Base-by-base conservation (phyloP, 2,888 invertebrate species). In the Tenthredo distinguenda region DNA sequence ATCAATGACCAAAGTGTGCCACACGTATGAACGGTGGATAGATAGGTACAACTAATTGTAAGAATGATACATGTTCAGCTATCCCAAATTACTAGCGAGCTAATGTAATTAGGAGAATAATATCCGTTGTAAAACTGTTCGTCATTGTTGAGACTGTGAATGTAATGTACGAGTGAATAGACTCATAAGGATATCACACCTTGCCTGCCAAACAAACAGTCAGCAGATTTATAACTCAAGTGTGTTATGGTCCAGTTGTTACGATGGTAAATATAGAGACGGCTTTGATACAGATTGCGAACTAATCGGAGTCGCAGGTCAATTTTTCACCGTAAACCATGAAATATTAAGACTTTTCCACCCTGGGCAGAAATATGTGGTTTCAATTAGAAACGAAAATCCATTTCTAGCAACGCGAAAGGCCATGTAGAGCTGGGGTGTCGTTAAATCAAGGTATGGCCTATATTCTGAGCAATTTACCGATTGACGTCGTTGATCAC, bases 161-260 rank as follows among this genome's bases (percentile, higher is more conserved):
- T 55, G 85, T 85, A 85, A 79, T 77, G 65, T 83, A 83, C 47
- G 37, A 40, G 71, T 82, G 87, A 85, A 81, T 81, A 81, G 62
- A 81, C 86, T 85, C 72, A 72, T 84, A 65, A 87, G 84, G 86
- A 88, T 87, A 86, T 86, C 86, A 87, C 86, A 87, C 87, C 84
- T 86, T 50, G 74, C 86, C 84, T 87, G 86, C 87, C 87, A 86
- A 87, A 88, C 87, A 87, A 88, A 87, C 87, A 87, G 87, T 87
- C 88, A 87, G 88, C 88, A 87, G 88, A 88, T 87, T 88, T 86
- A 85, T 87, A 74, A 84, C 84, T 86, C 88, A 86, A 58, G 50
- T 43, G 65, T 82, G 88, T 87, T 82, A 87, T 88, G 89, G 88
- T 89, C 88, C 88, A 88, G 86, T 90, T 74, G 43, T 15, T 18